Base-by-base conservation (phyloP, 2,113 vertebrate genomes). In the Zosterops hypoxanthus region DNA sequence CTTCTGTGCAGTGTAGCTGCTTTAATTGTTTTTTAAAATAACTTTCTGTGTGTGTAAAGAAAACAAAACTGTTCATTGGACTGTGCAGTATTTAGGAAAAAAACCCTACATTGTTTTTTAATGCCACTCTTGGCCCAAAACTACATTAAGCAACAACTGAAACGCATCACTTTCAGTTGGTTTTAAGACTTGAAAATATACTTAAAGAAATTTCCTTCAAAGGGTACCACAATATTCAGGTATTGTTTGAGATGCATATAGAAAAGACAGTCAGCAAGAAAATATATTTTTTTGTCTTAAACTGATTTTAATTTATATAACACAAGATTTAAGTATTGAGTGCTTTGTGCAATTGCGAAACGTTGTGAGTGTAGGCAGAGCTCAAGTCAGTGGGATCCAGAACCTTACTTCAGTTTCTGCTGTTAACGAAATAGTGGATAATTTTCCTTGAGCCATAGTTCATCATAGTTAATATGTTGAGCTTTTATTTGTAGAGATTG, bases 401-500 rank as follows among this genome's bases (percentile, higher is more conserved):
- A 92, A 42, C 55, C 66, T 82, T 73, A 59, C 77, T 72, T 85
- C 53, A 41, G 72, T 63, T 93, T 66, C 72, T 78, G 47, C n/a
- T 85, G 94, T 81, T 81, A 75, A 76, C 24, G 50, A 82, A 94
- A 73, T 53, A 71, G 55, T 41, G 28, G 59, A 18, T 95, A 44
- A 44, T 93, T 95, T 94, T 87, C 52, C 14, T 49, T 28, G 14
- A 92, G 47, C 61, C 41, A 15, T 60, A 69, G 64, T 95, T 95
- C 70, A 68, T 95, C 90, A n/a, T 87, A 26, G 85, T 87, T 33
- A 95, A 84, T 73, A 79, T 68, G 60, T 80, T 91, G 65, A 90
- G 82, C 36, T 95, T 95, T 96, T 85, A 83, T 71, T 87, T 97
- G 41, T 86, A 41, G 57, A 90, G 52, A 91, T 91, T 94, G 90